Base-by-base conservation (phyloP, 2,888 invertebrate genomes). In the Lochmaea capreae region DNA sequence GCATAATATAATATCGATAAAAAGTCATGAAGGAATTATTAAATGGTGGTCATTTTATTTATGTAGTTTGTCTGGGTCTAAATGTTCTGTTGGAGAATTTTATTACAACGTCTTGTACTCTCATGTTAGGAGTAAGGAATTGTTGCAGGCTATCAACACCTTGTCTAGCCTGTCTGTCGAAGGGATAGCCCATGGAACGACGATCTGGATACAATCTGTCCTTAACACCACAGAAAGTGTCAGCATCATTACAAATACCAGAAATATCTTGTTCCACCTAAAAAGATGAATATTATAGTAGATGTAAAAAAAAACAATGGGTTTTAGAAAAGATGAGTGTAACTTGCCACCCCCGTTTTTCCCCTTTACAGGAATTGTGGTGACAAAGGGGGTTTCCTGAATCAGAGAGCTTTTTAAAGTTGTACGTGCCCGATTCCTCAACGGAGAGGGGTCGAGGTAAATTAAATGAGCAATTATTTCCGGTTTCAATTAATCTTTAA, bases 151-250 rank as follows among this genome's bases (percentile, higher is more conserved):
- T 89, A 81, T 88, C 87, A 73, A 90, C 92, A 1, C 90, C 89
- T 39, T 85, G 83, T 0, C 91, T 88, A 14, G 92, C 90, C 69
- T 90, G 87, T 26, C 93, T 88, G 85, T 93, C 93, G 89, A 93
- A 93, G 14, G 96, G 96, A 88, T 90, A 96, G 57, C 96, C 96
- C 96, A 96, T 96, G 4, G 94, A 86, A 73, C 94, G 91, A 57
- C 90, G 90, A 87, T 96, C 96, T 0, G 96, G 96, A 85, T 94
- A 96, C 81, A 91, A 88, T 70, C 90, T 90, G 86, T 94, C 94
- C 67, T 91, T 90, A 22, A 95, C 88, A 1, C 96, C 96, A 81
- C 96, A 96, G 87, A 91, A 96, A 78, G 93, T 93, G 67, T 91
- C 90, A 0, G 95, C 94, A 84, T 94, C 93, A 61, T 90, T 91